Evolutionary conservation across 2,113 vertebrate species (phyloP).

Genomic region (Sisor rabdophorus): DNA sequence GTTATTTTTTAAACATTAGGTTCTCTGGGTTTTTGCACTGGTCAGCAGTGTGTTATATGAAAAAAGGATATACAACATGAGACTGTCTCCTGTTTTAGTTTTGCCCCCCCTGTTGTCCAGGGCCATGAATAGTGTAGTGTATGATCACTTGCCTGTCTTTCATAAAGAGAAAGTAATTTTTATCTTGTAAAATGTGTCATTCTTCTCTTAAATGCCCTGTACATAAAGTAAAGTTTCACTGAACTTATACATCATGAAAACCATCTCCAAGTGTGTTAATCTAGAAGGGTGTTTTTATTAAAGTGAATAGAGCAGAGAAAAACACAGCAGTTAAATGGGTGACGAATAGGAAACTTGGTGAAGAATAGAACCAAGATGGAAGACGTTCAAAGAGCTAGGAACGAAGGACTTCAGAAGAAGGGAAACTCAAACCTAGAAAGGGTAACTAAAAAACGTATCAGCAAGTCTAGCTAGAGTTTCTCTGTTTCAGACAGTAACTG

Average conservation of each 20-base stretch:
- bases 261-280: conserved; percentile 51
- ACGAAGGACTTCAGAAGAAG: too few species aligned
- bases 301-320: too few species aligned
- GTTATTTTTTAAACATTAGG: conserved; percentile 90
- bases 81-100: conserved; percentile 42
- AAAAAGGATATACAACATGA: conserved; percentile 55
- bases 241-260: conserved; percentile 65
- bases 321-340: too few species aligned
- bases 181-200: conserved; percentile 65
- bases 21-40: conserved; percentile 78
- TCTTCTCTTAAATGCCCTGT: conserved; percentile 41
- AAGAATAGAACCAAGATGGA: too few species aligned
- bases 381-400: too few species aligned
- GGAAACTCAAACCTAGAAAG: too few species aligned
- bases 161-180: conserved; percentile 68
- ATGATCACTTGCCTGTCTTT: conserved; percentile 65
- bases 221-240: conserved; percentile 50
- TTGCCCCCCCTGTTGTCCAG: conserved; percentile 52
- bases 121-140: conserved; percentile 64
- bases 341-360: too few species aligned
- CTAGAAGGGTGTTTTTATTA: too few species aligned
- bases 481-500: too few species aligned
- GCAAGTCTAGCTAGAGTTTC: too few species aligned
- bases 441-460: too few species aligned
- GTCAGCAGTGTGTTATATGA: conserved; percentile 76